These are phyloP conservation scores for Charadrius vociferus DNA, from an alignment of 2,113 vertebrate species.

Conservation along the genomic window DNA sequence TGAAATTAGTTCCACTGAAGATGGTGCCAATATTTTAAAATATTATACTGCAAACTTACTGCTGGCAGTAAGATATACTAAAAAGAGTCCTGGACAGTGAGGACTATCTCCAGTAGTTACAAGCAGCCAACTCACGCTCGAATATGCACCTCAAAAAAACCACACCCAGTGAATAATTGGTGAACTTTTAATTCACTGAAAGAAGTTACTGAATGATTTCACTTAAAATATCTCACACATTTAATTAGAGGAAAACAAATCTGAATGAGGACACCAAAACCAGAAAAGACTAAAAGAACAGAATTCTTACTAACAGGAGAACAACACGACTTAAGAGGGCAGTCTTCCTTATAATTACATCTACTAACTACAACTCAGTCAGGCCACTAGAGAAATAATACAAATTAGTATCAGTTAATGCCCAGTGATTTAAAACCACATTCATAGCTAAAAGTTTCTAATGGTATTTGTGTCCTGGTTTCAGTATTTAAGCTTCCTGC, in stretches of 20 bases:
- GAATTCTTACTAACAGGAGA: not conserved
- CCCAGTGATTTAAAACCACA: not conserved
- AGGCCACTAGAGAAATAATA: not conserved
- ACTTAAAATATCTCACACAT: not conserved
- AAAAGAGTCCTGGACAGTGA: not conserved
- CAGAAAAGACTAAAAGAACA: not conserved
- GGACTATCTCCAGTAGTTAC: not conserved
- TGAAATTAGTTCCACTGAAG: not conserved
- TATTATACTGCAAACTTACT: not conserved
- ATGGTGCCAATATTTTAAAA: not conserved
- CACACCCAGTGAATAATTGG: fast-evolving
- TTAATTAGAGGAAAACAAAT: not conserved
- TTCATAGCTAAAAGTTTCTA: not conserved
- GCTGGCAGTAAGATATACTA: not conserved
- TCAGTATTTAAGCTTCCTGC: not conserved
- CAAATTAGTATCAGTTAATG: not conserved
- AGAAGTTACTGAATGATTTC: not conserved
- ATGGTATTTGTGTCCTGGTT: not conserved
- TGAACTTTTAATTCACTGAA: not conserved
- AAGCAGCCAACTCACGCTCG: not conserved
- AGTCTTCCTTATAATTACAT: not conserved
- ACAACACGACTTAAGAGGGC: not conserved
- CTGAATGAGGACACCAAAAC: not conserved
- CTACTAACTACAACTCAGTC: not conserved
- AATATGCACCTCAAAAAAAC: not conserved